These are phyloP conservation scores for Moxostoma hubbsi DNA, from an alignment of 2,797 vertebrate genomes.

Conservation along the genomic window DNA sequence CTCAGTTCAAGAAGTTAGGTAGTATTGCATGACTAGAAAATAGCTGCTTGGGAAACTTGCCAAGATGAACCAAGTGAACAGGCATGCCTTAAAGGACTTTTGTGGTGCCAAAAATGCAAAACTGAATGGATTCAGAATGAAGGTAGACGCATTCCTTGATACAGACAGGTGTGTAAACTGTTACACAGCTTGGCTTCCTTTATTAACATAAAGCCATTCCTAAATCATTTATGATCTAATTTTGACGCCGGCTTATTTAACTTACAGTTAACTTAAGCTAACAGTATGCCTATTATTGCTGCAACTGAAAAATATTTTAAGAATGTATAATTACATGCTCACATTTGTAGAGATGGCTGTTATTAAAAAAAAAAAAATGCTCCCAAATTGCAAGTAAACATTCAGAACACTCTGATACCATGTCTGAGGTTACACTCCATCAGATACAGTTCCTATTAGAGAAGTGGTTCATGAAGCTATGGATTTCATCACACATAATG, in stretches of 20 bases:
- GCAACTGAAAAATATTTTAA: not conserved
- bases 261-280: not conserved
- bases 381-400: not conserved
- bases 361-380: not conserved
- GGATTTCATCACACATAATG: slow-evolving; percentile 7
- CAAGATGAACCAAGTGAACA: too few relatives aligned
- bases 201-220: slow-evolving; percentile 31
- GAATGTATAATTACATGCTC: slow-evolving; percentile 15
- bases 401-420: not conserved
- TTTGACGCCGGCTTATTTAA: not conserved
- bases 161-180: slow-evolving; percentile 17
- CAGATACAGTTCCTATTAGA: slow-evolving; percentile 4
- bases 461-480: slow-evolving; percentile 32
- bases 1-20: too few relatives aligned
- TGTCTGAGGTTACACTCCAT: slow-evolving; percentile 9
- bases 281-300: slow-evolving; percentile 7
- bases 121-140: not conserved
- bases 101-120: not conserved
- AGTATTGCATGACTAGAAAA: too few relatives aligned
- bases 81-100: too few relatives aligned
- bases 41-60: too few relatives aligned
- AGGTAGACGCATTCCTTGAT: not conserved
- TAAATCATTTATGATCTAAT: slow-evolving; percentile 10
- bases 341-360: slow-evolving; percentile 10
- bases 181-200: slow-evolving; percentile 39